A percentile compares a stretch with the other conserved stretches of the same genome.
These are phyloP conservation scores for Ochropacha duplaris DNA, from an alignment of 2,888 invertebrate species.

Conservation along the genomic window DNA sequence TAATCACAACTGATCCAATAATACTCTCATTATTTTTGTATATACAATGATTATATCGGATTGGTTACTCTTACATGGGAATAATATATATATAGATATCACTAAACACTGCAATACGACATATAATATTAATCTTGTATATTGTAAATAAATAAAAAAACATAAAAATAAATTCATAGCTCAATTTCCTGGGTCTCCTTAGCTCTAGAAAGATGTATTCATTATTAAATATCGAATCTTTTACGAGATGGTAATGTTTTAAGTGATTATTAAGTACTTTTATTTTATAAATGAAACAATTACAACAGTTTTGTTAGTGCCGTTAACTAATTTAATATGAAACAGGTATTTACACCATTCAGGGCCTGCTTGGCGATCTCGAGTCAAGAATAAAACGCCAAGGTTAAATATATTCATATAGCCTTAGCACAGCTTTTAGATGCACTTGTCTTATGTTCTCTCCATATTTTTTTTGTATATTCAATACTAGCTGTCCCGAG, in stretches of 20 bases:
- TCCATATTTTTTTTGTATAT: slow-evolving; percentile 16
- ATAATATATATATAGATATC: too few species aligned
- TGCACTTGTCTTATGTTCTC: slow-evolving; percentile 61
- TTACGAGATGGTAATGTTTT: background rate
- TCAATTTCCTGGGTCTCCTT: too few species aligned
- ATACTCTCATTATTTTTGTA: too few species aligned
- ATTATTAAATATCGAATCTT: background rate
- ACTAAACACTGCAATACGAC: too few species aligned
- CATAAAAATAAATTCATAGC: too few species aligned
- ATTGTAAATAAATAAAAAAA: too few species aligned
- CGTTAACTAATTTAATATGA: slow-evolving; percentile 77
- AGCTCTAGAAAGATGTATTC: too few species aligned
- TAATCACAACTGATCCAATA: too few species aligned
- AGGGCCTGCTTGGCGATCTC: slow-evolving; percentile 80
- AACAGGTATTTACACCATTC: slow-evolving; percentile 81
- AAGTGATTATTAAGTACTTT: background rate
- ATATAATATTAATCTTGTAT: too few species aligned
- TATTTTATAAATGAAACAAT: background rate
- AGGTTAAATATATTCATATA: slow-evolving; percentile 63
- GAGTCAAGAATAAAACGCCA: slow-evolving; percentile 75
- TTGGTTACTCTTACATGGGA: too few species aligned
- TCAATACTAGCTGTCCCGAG: too few species aligned
- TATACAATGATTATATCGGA: too few species aligned
- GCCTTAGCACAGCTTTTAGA: slow-evolving; percentile 57
- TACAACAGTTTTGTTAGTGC: slow-evolving; percentile 52